Base-by-base conservation (phyloP, 2,113 vertebrate genomes). In the Lepidothrix coronata region DNA sequence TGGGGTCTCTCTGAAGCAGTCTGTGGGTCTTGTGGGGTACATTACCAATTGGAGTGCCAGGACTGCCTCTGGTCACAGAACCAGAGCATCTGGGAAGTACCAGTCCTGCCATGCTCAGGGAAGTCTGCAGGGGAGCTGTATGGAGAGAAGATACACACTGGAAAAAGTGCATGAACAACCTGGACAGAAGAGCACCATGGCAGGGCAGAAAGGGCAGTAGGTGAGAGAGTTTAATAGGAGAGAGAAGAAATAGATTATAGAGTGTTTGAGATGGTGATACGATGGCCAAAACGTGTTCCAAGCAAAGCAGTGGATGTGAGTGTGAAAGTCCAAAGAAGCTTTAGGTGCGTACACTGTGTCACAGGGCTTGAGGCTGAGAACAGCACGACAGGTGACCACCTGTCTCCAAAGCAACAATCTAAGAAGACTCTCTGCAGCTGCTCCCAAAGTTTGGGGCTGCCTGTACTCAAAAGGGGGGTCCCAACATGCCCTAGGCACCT, bases 311-410 rank as follows among this genome's bases (percentile, higher is more conserved):
- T 78, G 65, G 46, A 87, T 74, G 19, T 52, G 48, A 58, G 39
- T 17, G 31, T 8, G 6, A 7, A 74, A 67, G 61, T 27, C 31
- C 52, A 46, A 12, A 71, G 61, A 58, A 87, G n/a, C 51, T 54
- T n/a, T 62, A 67, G 43, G n/a, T 84, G 31, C 62, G 65, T 41
- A 24, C 84, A 70, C 14, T 75, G 44, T 80, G 54, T 44, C 72
- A 79, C 25, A 20, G 33, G 24, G 31, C 73, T 7, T 27, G 39
- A 55, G 33, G 65, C 25, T 81, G 52, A 62, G 75, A 76, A 51
- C 20, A 65, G 41, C 46, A 70, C 0, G 0, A 12, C 0, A 0
- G 21, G n/a, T 0, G 0, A 51, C 68, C 30, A 12, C 19, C 41
- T 58, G n/a, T 18, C 72, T 73, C 57, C 1, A 6, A 14, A 65